These are phyloP conservation scores for Centropristis striata DNA, from an alignment of 2,113 vertebrate genomes.

Conservation along the genomic window DNA sequence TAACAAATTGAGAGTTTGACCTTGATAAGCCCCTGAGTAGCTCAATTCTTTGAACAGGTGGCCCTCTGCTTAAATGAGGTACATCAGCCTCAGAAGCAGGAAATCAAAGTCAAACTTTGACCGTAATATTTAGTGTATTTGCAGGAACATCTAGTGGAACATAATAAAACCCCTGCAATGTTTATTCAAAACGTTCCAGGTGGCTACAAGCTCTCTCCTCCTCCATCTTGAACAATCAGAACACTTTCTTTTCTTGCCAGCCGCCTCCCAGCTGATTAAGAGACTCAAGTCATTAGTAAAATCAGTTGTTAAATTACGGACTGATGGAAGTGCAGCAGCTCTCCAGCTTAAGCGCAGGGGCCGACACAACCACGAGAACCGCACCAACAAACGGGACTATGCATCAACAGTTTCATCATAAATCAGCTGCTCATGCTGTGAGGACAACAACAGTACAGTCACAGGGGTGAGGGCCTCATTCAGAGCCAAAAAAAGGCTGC, in stretches of 20 bases:
- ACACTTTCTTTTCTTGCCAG: neutral
- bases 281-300: slow-evolving; percentile 11
- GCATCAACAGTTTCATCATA: neutral
- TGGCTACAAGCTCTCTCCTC: neutral
- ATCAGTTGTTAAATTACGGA: slow-evolving; percentile 4
- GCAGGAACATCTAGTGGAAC: neutral
- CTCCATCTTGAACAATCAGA: slow-evolving; percentile 22
- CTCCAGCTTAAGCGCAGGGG: neutral
- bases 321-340: neutral
- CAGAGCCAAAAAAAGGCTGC: neutral
- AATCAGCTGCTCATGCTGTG: neutral
- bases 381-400: neutral
- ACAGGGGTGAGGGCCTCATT: neutral
- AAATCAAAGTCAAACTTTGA: neutral
- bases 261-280: slow-evolving; percentile 20
- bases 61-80: neutral
- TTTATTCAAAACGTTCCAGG: neutral
- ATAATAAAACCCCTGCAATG: neutral
- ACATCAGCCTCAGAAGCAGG: neutral
- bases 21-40: slow-evolving; percentile 25
- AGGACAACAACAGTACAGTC: neutral
- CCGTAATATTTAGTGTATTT: neutral
- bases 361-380: neutral
- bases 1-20: slow-evolving; percentile 50
- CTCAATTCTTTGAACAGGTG: slow-evolving; percentile 14